Evolutionary conservation across 2,797 vertebrate genomes (phyloP), one percentile per base, ranked within the genome.

Genomic region (Sylvia borin): DNA sequence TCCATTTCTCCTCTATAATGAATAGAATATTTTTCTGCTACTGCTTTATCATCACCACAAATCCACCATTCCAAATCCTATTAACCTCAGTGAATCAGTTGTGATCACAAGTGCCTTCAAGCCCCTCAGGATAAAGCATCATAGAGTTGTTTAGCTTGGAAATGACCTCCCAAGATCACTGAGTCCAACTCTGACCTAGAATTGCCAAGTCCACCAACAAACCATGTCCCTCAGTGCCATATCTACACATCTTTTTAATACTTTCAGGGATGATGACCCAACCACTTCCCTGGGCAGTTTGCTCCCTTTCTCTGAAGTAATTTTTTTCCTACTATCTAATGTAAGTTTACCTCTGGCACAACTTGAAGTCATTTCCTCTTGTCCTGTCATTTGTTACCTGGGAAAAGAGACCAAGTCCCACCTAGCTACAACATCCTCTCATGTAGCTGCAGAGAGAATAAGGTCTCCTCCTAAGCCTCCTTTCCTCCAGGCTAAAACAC

Each of bases 381-480:
- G 13, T 42, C 16, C 57, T 80, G 25, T 38, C 9, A 5, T 19
- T 43, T 61, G 17, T 31, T 57, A 40, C 15, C 7, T 32, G 22
- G 31, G 19, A 75, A 38, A 53, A 75, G 31, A 75, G 11, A 47
- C 13, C 32, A 60, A 16, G 3, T 2, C 18, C 11, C 21, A 55
- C 10, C 9, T 32, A 38, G 7, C 18, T 34, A 40, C 29, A 70
- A 2, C 0, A 0, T 29, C 18, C 4, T 58, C 40, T 64, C 9
- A 34, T 5, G 6, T 9, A 42, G 34, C 16, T 84, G 16, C n/a
- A 82, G 55, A 62, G n/a, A 38, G 20, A 47, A 32, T 53, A 64
- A 32, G 2, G 16, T 25, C 61, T 62, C 15, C 19, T 32, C 17
- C 38, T 64, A 19, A 64, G 25, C 7, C n/a, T 57, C 21, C 21